These are phyloP conservation scores for Myoxocephalus aenaeus DNA, from an alignment of 2,797 vertebrate genomes.

Conservation along the genomic window DNA sequence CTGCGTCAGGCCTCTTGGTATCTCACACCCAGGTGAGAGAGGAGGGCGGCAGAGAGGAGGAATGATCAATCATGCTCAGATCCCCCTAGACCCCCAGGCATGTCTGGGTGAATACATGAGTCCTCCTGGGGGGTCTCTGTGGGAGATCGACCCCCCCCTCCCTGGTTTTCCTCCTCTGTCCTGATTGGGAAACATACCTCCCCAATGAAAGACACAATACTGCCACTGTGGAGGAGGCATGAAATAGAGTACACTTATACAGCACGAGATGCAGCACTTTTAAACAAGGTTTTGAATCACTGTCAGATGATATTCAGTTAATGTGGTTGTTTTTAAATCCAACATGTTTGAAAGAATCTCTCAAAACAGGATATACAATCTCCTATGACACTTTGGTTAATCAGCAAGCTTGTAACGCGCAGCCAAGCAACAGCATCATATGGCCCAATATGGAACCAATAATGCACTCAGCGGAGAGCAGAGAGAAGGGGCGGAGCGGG, in stretches of 20 bases:
- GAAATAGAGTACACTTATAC: constrained; percentile 12
- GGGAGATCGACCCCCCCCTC: constrained; percentile 40
- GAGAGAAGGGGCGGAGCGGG: constrained; percentile 43
- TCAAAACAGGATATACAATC: not conserved
- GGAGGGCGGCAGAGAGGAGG: constrained; percentile 68
- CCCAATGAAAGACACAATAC: constrained; percentile 32
- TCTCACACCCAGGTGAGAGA: constrained; percentile 83
- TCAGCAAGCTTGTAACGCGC: not conserved
- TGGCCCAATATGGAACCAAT: constrained; percentile 65
- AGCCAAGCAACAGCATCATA: constrained; percentile 15
- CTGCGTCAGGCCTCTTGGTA: constrained; percentile 56
- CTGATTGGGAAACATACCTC: constrained; percentile 48
- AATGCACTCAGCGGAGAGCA: constrained; percentile 69
- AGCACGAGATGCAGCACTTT: not conserved
- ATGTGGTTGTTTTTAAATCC: not conserved
- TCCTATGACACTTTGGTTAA: not conserved
- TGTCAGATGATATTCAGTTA: not conserved
- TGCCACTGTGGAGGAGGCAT: constrained; percentile 20
- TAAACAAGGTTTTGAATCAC: not conserved
- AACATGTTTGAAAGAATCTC: not conserved
- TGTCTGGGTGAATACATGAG: constrained; percentile 77
- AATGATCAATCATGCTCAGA: constrained; percentile 80
- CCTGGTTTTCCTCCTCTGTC: constrained; percentile 43
- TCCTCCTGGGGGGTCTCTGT: constrained; percentile 75
- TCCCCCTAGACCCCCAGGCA: constrained; percentile 70